Evolutionary conservation across 2,113 vertebrate species (phyloP), one percentile per base, ranked within the genome.

Genomic region (Electrona antarctica): DNA sequence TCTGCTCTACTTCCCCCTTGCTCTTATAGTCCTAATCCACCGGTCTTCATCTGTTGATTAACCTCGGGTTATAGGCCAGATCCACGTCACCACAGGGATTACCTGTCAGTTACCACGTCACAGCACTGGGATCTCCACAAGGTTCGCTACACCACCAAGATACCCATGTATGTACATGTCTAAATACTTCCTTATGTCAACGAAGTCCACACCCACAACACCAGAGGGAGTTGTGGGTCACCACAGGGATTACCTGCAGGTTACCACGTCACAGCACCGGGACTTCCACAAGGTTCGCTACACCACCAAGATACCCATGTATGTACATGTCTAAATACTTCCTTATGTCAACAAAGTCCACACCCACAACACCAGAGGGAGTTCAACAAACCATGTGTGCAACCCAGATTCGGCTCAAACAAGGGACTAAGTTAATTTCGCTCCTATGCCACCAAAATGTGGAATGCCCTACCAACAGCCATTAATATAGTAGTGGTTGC

Each of bases 1-100:
- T 73, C 70, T 51, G 47, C 13, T 60, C 58, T 65, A 33, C 28
- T 48, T 52, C 69, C 78, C 71, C 33, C 48, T 46, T 2, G 13
- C 76, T 88, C 90, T 92, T 93, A 93, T 89, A 92, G 80, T 56
- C 79, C 88, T 94, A 92, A 93, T 92, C 92, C 92, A 79, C 79
- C 73, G 72, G 76, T 82, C 87, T 85, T 88, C 91, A 93, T 93
- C 91, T 93, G 92, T 84, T 89, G 87, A 85, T 73, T 64, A 63
- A 87, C 87, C 79, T 76, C 82, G 74, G 69, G 74, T 65, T 79
- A 60, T 71, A 62, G 73, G 86, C 70, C 80, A 81, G 55, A 58
- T 72, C 75, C 71, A 71, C 41, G 73, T 87, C 87, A 84, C 78
- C 33, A 54, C 33, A 21, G 64, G 80, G 91, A 88, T 90, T 91